Percentiles rank a stretch among this genome's conserved stretches.
Conservation (phyloP, 2,113 vertebrate genomes). For the Mixornis gularis region DNA sequence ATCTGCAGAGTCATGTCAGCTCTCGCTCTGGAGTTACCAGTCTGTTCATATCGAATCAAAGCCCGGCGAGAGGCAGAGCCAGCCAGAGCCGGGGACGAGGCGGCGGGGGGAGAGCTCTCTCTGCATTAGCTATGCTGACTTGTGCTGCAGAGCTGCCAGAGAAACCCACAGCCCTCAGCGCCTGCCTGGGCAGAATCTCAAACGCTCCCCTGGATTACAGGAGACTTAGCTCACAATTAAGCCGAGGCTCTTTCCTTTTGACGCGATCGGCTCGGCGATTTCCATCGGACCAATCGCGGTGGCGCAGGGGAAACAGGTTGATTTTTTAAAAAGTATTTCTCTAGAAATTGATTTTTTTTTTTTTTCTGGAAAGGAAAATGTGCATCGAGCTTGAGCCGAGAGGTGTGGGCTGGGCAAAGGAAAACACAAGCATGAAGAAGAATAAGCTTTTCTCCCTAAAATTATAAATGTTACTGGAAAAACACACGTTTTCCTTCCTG, state of each 20-base stretch:
- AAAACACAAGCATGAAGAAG: conserved; percentile 22
- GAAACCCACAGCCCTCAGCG: conserved; percentile 76
- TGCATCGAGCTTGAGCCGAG: neutral
- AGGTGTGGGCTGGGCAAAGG: neutral
- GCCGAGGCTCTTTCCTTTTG: conserved; percentile 86
- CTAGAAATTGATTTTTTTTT: conserved; percentile 27
- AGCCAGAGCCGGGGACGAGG: neutral
- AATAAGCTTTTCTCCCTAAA: conserved; percentile 16
- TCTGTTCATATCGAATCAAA: conserved; percentile 79
- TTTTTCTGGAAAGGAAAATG: neutral
- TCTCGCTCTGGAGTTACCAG: conserved; percentile 73
- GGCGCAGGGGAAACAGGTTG: conserved; percentile 65
- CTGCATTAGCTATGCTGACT: conserved; percentile 85
- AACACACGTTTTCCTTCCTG: neutral
- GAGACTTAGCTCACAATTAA: conserved; percentile 90
- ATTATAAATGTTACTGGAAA: neutral
- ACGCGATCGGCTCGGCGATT: conserved; percentile 81
- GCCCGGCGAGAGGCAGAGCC: conserved; percentile 42
- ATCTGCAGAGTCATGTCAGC: conserved; percentile 80
- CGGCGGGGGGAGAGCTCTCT: conserved; percentile 35
- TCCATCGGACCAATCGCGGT: conserved; percentile 75
- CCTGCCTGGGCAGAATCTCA: conserved; percentile 76
- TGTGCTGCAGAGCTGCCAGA: conserved; percentile 81
- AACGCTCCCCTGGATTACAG: conserved; percentile 88
- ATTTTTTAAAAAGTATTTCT: conserved; percentile 50